Evolutionary conservation across 2,888 invertebrate genomes (phyloP), one percentile per base, ranked within the genome.

Genomic region (Ichneumoninae sp.): DNA sequence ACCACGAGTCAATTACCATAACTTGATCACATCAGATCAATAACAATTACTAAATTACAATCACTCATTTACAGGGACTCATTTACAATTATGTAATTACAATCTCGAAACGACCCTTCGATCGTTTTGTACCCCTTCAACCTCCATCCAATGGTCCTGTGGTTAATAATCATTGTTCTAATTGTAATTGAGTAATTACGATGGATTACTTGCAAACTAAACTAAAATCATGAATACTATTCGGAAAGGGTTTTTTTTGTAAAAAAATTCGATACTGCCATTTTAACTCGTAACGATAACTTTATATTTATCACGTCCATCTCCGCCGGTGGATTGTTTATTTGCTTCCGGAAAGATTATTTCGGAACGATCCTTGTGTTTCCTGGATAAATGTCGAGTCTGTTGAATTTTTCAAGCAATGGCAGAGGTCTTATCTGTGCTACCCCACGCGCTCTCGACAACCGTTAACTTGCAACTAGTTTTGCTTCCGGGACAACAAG

Each of bases 401-500:
- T 60, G 3, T 60, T 60, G 3, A 22, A 22, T 33, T 33, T 62
- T 62, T 62, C 30, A 5, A 30, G 30, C 0, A 30, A 33, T 62
- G 16, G 16, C 16, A 33, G 22, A 19, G 5, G 30, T 3, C 30
- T 30, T 62, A 62, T 62, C 62, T n/a, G 7, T 62, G 65, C 16
- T 22, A 50, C 30, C 74, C 74, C 74, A 75, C 74, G 74, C 65
- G 74, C 33, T 47, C 65, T 62, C 50, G 50, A 75, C 22, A 50
- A 75, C 74, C 74, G 74, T 75, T 75, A 65, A 47, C 69, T 54
- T 26, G 52, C 40, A 69, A 68, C 68, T 40, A 44, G 69, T 60
- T 77, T 69, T 65, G 50, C 65, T 75, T 75, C 74, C 74, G 65
- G 50, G 74, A 65, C 74, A 75, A 75, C 65, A 75, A 75, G 60